Percentiles rank a stretch among this genome's conserved stretches.
These are phyloP conservation scores for Porites cylindrica DNA, from an alignment of 92 coral and sea anemone species.

Conservation along the genomic window DNA sequence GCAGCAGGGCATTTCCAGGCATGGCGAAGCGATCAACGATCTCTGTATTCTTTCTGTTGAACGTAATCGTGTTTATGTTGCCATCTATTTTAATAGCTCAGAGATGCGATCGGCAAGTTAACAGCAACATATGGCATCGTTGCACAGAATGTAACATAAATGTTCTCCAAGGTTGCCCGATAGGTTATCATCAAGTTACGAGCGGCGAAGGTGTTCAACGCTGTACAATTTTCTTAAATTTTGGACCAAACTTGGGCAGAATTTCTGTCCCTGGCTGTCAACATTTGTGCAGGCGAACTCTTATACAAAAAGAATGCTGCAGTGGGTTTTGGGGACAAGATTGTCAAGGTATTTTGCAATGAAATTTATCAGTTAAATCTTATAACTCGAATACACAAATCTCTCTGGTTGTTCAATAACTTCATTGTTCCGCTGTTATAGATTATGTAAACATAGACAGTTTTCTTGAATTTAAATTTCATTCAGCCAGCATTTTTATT, in stretches of 20 bases:
- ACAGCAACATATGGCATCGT: constrained; percentile 17
- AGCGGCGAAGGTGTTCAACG: constrained; percentile 61
- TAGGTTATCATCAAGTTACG: constrained; percentile 50
- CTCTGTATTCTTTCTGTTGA: neutral
- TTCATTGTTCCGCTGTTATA: neutral
- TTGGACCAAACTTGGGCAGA: constrained; percentile 54
- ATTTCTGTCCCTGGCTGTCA: constrained; percentile 73
- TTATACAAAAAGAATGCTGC: constrained; percentile 64
- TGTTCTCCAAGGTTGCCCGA: constrained; percentile 54
- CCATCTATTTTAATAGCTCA: neutral
- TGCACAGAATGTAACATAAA: constrained; percentile 84
- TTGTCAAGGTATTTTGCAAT: constrained; percentile 76
- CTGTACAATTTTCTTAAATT: constrained; percentile 40
- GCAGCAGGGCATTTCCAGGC: neutral
- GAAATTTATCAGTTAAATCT: neutral
- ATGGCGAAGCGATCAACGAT: constrained; percentile 6
- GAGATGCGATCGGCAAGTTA: constrained; percentile 34
- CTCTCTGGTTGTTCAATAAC: too few relatives aligned
- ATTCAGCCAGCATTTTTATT: neutral
- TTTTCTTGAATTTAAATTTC: neutral
- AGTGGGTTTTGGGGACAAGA: constrained; percentile 83
- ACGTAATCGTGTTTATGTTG: neutral
- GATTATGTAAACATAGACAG: constrained; percentile 11
- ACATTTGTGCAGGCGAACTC: constrained; percentile 67
- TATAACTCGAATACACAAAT: neutral